Percentiles rank a stretch among this genome's conserved stretches.
These are phyloP conservation scores for Mylabris phalerata DNA, from an alignment of 1,140 invertebrate species.

Conservation along the genomic window DNA sequence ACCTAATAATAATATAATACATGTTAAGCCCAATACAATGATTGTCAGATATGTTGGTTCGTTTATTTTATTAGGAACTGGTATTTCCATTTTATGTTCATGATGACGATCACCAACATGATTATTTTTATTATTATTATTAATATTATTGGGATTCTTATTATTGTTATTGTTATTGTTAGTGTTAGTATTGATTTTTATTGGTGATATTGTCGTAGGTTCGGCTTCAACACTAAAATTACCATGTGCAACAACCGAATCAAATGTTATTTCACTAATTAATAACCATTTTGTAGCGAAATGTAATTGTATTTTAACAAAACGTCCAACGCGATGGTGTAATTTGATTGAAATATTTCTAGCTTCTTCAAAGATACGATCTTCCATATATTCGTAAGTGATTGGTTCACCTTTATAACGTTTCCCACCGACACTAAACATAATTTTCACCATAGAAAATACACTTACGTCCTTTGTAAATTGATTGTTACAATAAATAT, in stretches of 20 bases:
- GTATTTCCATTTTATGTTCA: slow-evolving; percentile 47
- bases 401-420: slow-evolving; percentile 55
- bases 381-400: slow-evolving; percentile 48
- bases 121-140: slow-evolving; percentile 24
- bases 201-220: slow-evolving; percentile 37
- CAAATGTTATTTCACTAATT: slow-evolving; percentile 78
- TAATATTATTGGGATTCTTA: too few relatives aligned
- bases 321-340: slow-evolving; percentile 65
- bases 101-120: slow-evolving; percentile 37
- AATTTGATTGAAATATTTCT: slow-evolving; percentile 66
- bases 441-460: slow-evolving; percentile 54
- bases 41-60: slow-evolving; percentile 74
- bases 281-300: slow-evolving; percentile 83
- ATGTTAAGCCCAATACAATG: slow-evolving; percentile 71
- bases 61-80: slow-evolving; percentile 61
- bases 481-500: slow-evolving; percentile 76
- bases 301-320: slow-evolving; percentile 68
- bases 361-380: slow-evolving; percentile 58
- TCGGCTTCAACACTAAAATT: slow-evolving; percentile 60
- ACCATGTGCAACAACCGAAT: slow-evolving; percentile 66
- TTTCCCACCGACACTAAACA: slow-evolving; percentile 67
- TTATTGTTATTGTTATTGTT: not conserved
- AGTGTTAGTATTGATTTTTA: slow-evolving; percentile 40
- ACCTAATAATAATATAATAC: slow-evolving; percentile 66
- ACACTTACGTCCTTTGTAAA: slow-evolving; percentile 74